phyloP scores from a whole-genome alignment of 2,797 vertebrate genomes.

The Paedocypris micromegethes region DNA sequence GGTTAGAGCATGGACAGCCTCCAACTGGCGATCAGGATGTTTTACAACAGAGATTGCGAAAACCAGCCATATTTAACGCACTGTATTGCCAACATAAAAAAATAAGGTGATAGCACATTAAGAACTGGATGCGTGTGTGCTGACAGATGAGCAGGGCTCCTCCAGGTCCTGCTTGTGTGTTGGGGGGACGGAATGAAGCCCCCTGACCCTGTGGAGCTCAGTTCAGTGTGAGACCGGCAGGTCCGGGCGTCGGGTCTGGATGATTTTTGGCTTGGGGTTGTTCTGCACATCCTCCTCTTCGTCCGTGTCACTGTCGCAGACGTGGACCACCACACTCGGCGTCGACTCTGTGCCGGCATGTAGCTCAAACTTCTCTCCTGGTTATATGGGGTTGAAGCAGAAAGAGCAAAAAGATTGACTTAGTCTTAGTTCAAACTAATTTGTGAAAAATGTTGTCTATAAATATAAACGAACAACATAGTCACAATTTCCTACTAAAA shows the following conservation, averaged over 20 bases:
- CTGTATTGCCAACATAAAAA: conserved; percentile 27
- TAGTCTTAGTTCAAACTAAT: too few relatives aligned
- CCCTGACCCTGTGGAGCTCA: conserved; percentile 22
- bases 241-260: conserved; percentile 78
- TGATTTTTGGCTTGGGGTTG: conserved; percentile 81
- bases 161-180: conserved; percentile 46
- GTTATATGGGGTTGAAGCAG: neutral
- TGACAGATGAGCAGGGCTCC: conserved; percentile 31
- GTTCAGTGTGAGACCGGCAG: conserved; percentile 77
- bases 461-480: too few relatives aligned
- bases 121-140: conserved; percentile 28
- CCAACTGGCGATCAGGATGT: conserved; percentile 24
- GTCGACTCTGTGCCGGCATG: conserved; percentile 82
- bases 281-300: conserved; percentile 76
- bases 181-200: conserved; percentile 32
- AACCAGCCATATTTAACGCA: conserved; percentile 9
- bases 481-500: too few relatives aligned
- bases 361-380: conserved; percentile 82
- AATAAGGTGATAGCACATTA: conserved; percentile 16
- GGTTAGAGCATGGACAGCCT: conserved; percentile 28
- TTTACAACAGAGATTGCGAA: conserved; percentile 27
- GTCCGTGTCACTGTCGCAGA: conserved; percentile 79
- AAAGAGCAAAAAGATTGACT: neutral
- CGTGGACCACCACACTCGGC: conserved; percentile 82
- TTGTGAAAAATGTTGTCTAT: too few relatives aligned